Evolutionary conservation across 2,888 invertebrate genomes (phyloP), one percentile per base, ranked within the genome.

Genomic region (Oligia fasciuncula): DNA sequence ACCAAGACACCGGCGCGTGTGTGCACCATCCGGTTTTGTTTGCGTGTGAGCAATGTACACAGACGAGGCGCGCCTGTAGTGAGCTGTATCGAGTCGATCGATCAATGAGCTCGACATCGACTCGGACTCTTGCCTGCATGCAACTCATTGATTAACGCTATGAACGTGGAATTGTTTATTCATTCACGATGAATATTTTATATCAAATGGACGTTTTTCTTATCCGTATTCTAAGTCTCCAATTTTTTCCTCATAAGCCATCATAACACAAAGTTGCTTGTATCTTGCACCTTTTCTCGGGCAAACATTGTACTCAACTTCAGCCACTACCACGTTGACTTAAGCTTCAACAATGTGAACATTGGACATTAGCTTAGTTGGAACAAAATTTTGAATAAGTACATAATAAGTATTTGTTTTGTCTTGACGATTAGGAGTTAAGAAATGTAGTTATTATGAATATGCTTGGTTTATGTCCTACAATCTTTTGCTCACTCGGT

Each of bases 121-220:
- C 92, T 94, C 94, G 90, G 93, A 93, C 95, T 94, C 93, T 94
- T 94, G 95, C 95, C 94, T 96, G 96, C 96, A 96, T 96, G 96
- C 96, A 95, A 96, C 95, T 96, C 96, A 97, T 97, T 97, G 96
- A 97, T 97, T 96, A 96, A 96, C 95, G 95, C 95, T 96, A 96
- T 96, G 96, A 95, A 95, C 96, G 96, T 95, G 94, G 95, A 96
- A 96, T 96, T 96, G 96, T 95, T 96, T 95, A 96, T 96, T 96
- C 97, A 96, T 97, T 97, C 96, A 96, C 95, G 93, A 95, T 95
- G 93, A 94, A 95, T 96, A 96, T 96, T 95, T 95, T 95, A 95
- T 95, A 94, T 93, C 88, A 94, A 94, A 94, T 92, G 88, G 90
- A 93, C 90, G 91, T 93, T 94, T 94, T 94, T 93, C 91, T 92